Base-by-base conservation (phyloP, 2,888 invertebrate genomes). In the Eurois occulta region DNA sequence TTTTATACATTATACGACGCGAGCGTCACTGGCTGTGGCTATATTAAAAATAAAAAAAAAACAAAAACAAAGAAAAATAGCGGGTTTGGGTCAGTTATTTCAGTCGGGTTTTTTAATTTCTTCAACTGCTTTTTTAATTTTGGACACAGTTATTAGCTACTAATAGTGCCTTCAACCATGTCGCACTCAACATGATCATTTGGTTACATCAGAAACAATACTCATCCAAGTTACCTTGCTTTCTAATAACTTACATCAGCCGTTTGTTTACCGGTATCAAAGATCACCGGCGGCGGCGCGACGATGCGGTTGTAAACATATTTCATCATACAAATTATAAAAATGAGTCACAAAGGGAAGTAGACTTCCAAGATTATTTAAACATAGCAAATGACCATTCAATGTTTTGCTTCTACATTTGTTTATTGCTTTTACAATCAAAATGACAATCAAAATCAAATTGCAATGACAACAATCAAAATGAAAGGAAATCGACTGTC, bases 161-260 rank as follows among this genome's bases (percentile, higher is more conserved):
- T 6, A 1, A 48, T 24, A 13, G n/a, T n/a, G 55, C n/a, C n/a
- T 13, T n/a, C 11, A 11, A 24, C 52, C 55, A 55, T n/a, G 10
- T 35, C 35, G 2, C 4, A 35, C 21, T 24, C 41, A 80, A 62
- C 75, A 32, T 65, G 38, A 38, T 55, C 28, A 35, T 58, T 65
- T 32, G n/a, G 16, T 68, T 84, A 48, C 84, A 74, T 84, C 84
- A 84, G 72, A 72, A 28, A 60, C n/a, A 55, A 7, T 6, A n/a
- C 6, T 67, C 72, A 67, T 48, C 11, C 8, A 41, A 28, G 62
- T 86, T 71, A 77, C 81, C 71, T 60, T 69, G 48, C 60, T 80
- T 87, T 77, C 65, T 69, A 73, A 41, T 41, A 72, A 11, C 66
- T 85, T 85, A 60, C 85, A 85, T 85, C 85, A 85, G 87, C 87